Conservation (phyloP, 2,113 vertebrate genomes). For the Melanerpes aurifrons region DNA sequence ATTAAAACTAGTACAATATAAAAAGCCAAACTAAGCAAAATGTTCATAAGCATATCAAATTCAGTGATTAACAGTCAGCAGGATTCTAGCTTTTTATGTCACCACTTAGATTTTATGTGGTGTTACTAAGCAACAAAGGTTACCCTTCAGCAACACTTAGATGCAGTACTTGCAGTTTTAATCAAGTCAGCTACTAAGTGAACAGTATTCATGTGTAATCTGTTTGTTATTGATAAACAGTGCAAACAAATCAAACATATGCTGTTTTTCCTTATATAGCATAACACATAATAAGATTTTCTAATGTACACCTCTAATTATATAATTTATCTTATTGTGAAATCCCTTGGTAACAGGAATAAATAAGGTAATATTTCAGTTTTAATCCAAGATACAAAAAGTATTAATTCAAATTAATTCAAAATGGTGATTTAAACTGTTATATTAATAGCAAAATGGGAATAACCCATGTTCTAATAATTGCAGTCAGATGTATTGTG, state of each 20-base stretch:
- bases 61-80: constrained; percentile 54
- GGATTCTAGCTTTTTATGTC: constrained; percentile 36
- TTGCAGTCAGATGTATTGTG: background rate
- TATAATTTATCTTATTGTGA: background rate
- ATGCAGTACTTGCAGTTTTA: constrained; percentile 48
- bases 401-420: background rate
- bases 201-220: constrained; percentile 30
- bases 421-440: background rate
- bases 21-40: background rate
- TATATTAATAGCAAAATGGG: background rate
- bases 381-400: background rate
- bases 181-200: constrained; percentile 50
- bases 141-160: constrained; percentile 46
- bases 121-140: constrained; percentile 69
- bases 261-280: background rate
- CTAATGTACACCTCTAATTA: background rate
- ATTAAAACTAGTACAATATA: background rate
- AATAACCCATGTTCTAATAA: background rate
- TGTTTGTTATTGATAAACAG: background rate
- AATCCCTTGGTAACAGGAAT: background rate
- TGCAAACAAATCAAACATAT: constrained; percentile 6
- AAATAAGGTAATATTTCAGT: background rate
- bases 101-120: constrained; percentile 34
- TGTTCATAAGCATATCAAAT: constrained; percentile 24
- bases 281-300: background rate